These are phyloP conservation scores for Syngnathus rostellatus DNA, from an alignment of 2,797 vertebrate genomes.

Conservation along the genomic window DNA sequence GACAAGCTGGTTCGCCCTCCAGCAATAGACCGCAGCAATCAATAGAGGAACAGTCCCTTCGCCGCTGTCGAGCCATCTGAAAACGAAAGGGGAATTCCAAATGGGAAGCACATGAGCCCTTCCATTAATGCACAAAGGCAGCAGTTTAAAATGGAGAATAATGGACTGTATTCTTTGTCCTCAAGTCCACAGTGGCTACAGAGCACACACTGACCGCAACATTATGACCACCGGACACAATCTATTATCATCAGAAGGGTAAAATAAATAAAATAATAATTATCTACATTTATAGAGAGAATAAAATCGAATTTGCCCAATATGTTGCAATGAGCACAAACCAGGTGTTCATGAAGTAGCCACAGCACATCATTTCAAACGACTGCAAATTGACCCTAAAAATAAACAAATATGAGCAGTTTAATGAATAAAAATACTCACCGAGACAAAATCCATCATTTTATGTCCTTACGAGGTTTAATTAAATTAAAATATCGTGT, in stretches of 20 bases:
- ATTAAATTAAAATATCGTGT: neutral
- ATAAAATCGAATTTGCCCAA: neutral
- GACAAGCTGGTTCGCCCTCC: conserved; percentile 32
- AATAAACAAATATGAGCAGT: neutral
- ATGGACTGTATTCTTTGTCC: conserved; percentile 45
- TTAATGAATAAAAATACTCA: neutral
- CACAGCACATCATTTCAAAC: neutral
- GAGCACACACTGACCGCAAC: neutral
- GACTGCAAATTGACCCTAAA: neutral
- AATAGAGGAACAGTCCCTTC: conserved; percentile 39
- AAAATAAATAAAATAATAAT: conserved; percentile 2
- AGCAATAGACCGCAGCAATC: conserved; percentile 52
- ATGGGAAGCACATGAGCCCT: conserved; percentile 39
- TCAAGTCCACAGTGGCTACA: conserved; percentile 28
- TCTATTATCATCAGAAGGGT: conserved; percentile 16
- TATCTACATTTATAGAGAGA: neutral
- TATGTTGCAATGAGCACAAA: neutral
- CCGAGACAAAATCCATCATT: neutral
- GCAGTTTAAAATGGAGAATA: conserved; percentile 47
- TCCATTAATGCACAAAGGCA: conserved; percentile 47
- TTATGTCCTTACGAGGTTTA: neutral
- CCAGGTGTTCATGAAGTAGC: neutral
- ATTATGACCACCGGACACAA: neutral
- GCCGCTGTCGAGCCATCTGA: conserved; percentile 39
- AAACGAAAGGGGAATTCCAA: conserved; percentile 63